These are phyloP conservation scores for Odontamblyopus lacepedii DNA, from an alignment of 2,797 vertebrate species.

Conservation along the genomic window DNA sequence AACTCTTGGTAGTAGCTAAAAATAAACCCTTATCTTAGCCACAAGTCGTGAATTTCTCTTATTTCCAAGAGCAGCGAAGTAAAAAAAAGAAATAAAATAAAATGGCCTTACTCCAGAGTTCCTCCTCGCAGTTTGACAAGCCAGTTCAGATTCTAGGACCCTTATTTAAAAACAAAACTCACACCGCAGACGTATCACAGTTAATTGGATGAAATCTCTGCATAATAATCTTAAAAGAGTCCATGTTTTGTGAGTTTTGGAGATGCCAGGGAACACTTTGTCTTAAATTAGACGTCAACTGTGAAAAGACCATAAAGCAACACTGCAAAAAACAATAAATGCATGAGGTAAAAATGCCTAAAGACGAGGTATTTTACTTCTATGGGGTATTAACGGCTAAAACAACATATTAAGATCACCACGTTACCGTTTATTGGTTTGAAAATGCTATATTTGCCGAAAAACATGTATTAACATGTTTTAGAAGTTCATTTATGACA, in stretches of 20 bases:
- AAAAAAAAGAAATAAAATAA: constrained; percentile 9
- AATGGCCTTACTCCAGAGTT: neutral
- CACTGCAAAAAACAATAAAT: neutral
- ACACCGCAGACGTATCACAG: constrained; percentile 4
- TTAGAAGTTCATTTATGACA: no score
- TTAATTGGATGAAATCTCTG: constrained; percentile 22
- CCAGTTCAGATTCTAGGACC: constrained; percentile 15
- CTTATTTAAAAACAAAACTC: constrained; percentile 17
- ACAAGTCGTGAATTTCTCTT: neutral
- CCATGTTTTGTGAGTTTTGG: constrained; percentile 23
- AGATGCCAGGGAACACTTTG: constrained; percentile 36
- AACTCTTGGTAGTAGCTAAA: neutral
- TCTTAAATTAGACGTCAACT: constrained; percentile 62
- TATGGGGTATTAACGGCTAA: no score
- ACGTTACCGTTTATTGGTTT: no score
- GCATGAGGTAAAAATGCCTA: neutral
- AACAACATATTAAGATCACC: no score
- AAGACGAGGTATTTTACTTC: neutral
- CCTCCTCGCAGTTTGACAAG: constrained; percentile 9
- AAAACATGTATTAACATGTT: no score
- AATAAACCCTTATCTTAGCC: neutral
- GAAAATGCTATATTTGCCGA: no score
- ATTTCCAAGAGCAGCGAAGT: neutral
- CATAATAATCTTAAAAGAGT: constrained; percentile 22
- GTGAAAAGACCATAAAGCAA: constrained; percentile 41